A percentile compares a stretch with the other conserved stretches of the same genome.
Evolutionary conservation across 2,797 vertebrate genomes (phyloP).

Genomic region (Limosa lapponica): DNA sequence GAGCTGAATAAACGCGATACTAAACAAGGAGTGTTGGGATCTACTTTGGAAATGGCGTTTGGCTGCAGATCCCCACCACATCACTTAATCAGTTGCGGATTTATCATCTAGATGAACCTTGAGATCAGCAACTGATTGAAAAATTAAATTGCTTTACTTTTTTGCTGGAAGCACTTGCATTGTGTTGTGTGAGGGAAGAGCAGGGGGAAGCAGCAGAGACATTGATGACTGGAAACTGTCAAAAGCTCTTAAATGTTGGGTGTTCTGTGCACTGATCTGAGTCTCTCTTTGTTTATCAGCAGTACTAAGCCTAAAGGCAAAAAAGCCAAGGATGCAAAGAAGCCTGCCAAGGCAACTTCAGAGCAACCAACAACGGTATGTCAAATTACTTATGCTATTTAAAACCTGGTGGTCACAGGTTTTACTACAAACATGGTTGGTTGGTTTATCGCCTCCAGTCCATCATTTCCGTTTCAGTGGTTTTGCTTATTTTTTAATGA

Average conservation of each 20-base stretch:
- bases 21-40: not conserved
- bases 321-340: conserved; percentile 88
- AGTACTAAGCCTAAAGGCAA: conserved; percentile 86
- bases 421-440: not conserved
- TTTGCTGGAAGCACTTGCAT: not conserved
- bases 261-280: not conserved
- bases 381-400: not conserved
- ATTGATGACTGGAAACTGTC: not conserved
- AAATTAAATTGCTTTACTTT: not conserved
- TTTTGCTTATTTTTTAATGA: not conserved
- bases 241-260: not conserved
- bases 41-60: not conserved
- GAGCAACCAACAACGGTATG: conserved; percentile 80
- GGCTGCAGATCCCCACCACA: not conserved
- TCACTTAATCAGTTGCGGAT: not conserved
- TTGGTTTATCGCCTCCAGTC: not conserved
- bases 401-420: not conserved
- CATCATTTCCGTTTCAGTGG: not conserved
- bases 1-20: not conserved
- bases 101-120: not conserved
- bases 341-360: conserved; percentile 72
- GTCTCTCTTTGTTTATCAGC: conserved; percentile 66
- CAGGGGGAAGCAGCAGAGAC: not conserved
- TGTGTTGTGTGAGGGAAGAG: not conserved
- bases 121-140: not conserved